Percentiles rank a stretch among this genome's conserved stretches.
Evolutionary conservation across 2,888 invertebrate species (phyloP).

Genomic region (Thalpophila matura): DNA sequence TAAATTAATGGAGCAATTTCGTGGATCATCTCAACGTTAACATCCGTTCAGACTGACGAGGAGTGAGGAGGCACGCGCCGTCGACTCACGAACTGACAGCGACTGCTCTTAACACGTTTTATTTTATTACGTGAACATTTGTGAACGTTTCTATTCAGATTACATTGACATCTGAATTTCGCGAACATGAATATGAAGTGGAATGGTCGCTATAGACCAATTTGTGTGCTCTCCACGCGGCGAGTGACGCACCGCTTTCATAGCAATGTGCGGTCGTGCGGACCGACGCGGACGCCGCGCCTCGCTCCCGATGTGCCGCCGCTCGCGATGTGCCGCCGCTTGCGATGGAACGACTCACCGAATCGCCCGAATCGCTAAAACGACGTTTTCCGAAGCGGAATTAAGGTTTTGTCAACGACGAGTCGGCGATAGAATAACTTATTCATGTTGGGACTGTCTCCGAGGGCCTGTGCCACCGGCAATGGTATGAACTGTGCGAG

Average conservation of each 20-base stretch:
- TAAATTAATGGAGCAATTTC: slow-evolving; percentile 14
- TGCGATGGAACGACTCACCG: too few relatives aligned
- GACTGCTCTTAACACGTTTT: background rate
- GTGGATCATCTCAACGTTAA: background rate
- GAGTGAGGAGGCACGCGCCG: background rate
- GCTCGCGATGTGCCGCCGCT: too few relatives aligned
- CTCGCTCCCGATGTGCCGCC: background rate
- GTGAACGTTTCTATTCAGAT: slow-evolving; percentile 6
- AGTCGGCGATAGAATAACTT: slow-evolving; percentile 15
- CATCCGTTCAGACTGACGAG: background rate
- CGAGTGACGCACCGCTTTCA: background rate
- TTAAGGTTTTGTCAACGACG: slow-evolving; percentile 9
- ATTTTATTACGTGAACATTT: too few relatives aligned
- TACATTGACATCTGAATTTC: slow-evolving; percentile 15
- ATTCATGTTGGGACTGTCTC: slow-evolving; percentile 5
- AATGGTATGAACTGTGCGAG: background rate
- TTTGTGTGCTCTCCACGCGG: slow-evolving; percentile 11
- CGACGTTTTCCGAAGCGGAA: slow-evolving; percentile 3
- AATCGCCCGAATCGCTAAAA: background rate
- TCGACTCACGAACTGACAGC: background rate
- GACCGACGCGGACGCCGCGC: background rate
- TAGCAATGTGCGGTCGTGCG: background rate
- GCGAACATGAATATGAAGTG: background rate
- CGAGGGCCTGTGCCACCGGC: background rate
- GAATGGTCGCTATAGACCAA: slow-evolving; percentile 14